These are phyloP conservation scores for Petrosia ficiformis DNA, from an alignment of 37 sponge, comb jelly and placozoan genomes.

Conservation along the genomic window DNA sequence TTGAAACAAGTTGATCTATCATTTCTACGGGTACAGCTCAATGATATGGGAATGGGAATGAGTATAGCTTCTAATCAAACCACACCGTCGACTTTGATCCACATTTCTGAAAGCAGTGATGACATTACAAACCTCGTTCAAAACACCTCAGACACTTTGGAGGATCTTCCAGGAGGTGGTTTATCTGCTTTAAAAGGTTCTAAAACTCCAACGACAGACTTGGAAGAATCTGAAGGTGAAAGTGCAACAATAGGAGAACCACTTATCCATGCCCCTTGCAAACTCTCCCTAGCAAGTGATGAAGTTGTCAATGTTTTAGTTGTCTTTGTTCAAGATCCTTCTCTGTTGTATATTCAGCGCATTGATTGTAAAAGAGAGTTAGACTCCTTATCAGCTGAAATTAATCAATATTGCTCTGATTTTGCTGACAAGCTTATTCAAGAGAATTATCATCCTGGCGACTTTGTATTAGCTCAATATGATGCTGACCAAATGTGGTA, in stretches of 20 bases:
- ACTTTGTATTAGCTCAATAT: constrained; percentile 63
- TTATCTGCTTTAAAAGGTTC: constrained; percentile 7
- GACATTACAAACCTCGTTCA: too few relatives aligned
- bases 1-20: neutral
- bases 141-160: neutral
- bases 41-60: neutral
- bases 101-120: neutral
- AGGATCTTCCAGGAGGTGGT: neutral
- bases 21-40: neutral
- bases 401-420: constrained; percentile 58
- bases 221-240: constrained; percentile 21
- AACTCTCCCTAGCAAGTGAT: constrained; percentile 38
- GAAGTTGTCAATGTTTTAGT: constrained; percentile 47
- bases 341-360: constrained; percentile 59
- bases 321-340: constrained; percentile 50
- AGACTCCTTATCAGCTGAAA: constrained; percentile 39
- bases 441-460: constrained; percentile 36
- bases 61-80: neutral
- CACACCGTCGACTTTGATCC: neutral
- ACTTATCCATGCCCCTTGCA: constrained; percentile 57
- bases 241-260: constrained; percentile 37
- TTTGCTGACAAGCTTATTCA: constrained; percentile 13
- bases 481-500: constrained; percentile 61
- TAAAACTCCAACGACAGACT: neutral
- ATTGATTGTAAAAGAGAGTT: constrained; percentile 56